phyloP scores from a whole-genome alignment of 1,140 invertebrate genomes.

The Cataglyphis hispanica region DNA sequence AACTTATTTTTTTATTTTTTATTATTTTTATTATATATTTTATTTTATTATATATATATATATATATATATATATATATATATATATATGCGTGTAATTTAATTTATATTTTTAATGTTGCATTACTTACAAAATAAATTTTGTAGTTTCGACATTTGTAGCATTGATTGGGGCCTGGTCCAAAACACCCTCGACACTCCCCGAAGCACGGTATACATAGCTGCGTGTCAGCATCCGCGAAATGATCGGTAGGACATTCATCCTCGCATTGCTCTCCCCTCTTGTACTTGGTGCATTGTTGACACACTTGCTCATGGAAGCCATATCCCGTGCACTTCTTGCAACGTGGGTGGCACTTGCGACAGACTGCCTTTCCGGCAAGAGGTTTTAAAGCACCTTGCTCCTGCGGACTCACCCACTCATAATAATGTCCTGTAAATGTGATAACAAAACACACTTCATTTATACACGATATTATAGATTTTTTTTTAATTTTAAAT shows the following conservation, averaged over 20 bases:
- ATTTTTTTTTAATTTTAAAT: background rate
- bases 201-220: conserved; percentile 92
- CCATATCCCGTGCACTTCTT: conserved; percentile 95
- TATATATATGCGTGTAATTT: background rate
- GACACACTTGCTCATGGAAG: conserved; percentile 94
- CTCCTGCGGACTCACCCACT: conserved; percentile 93
- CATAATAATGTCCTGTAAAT: conserved; percentile 92
- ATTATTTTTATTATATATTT: background rate
- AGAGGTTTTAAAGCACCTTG: conserved; percentile 89
- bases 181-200: conserved; percentile 95
- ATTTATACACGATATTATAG: background rate
- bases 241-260: conserved; percentile 95
- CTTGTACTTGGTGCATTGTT: conserved; percentile 94
- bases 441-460: conserved; percentile 28
- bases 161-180: conserved; percentile 93
- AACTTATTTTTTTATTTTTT: background rate
- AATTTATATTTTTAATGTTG: background rate
- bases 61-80: conserved; percentile 14
- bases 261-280: conserved; percentile 96
- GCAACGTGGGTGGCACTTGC: conserved; percentile 96
- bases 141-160: conserved; percentile 94
- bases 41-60: background rate
- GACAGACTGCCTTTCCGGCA: conserved; percentile 93
- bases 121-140: conserved; percentile 88
- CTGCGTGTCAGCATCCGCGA: conserved; percentile 91